Base-by-base conservation (phyloP, 2,888 invertebrate genomes). In the Oxytorus armatus region DNA sequence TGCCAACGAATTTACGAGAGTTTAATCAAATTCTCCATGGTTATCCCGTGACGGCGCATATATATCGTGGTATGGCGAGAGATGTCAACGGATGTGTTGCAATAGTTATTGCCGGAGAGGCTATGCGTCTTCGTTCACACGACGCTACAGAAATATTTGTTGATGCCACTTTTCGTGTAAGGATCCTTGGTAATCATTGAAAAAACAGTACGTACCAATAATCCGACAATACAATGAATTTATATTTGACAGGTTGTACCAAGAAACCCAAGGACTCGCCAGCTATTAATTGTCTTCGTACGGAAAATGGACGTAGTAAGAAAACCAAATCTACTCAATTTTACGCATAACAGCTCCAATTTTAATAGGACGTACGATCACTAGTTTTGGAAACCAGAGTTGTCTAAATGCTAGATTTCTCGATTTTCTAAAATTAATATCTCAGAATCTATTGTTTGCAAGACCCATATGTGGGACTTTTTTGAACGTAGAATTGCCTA, bases 11-110 rank as follows among this genome's bases (percentile, higher is more conserved):
- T 55, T 44, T 69, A 10, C 25, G 11, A 2, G 55, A 47, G 44
- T 33, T 69, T 2, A 33, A 25, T 10, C 29, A 16, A 25, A 44
- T 44, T 16, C 57, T 69, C 11, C 29, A 29, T 4, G 11, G 57
- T 55, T 57, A 57, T 44, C 57, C 44, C n/a, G 39, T 11, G 21
- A 21, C 49, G 11, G 29, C 10, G 11, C 18, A 36, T 51, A 51
- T 66, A 18, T 66, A 39, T n/a, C 57, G 69, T n/a, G 69, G 69
- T 25, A 69, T 69, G 44, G 69, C 29, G 14, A 55, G 39, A 57
- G 69, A 55, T 29, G 23, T 44, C 23, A 55, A 69, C 33, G 57
- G 44, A 10, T 69, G 33, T 16, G 42, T 69, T 5, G 69, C 29
- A 57, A 29, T 55, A 11, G 69, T 69, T 44, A 57, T 69, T 39